These are phyloP conservation scores for Anticlea derivata DNA, from an alignment of 2,888 invertebrate species.

Conservation along the genomic window DNA sequence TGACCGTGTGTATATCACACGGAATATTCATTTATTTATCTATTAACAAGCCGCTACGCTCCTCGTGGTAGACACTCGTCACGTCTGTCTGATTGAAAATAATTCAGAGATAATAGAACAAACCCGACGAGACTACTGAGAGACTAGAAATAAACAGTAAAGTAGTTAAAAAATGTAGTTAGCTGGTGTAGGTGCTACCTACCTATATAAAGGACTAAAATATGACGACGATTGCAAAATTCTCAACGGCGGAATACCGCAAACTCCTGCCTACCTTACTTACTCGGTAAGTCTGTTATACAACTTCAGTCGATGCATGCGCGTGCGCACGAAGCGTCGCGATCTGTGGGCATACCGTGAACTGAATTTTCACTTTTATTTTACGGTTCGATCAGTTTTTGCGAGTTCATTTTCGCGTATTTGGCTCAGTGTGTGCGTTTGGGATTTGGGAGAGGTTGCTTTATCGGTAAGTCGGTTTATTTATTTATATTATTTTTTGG, in stretches of 20 bases:
- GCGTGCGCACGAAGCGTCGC: constrained; percentile 50
- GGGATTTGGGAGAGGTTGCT: constrained; percentile 15
- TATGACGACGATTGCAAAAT: constrained; percentile 15
- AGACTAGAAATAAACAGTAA: no score
- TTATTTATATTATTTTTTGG: no score
- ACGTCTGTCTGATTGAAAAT: no score
- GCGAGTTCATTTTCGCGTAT: constrained; percentile 10
- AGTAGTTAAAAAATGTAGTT: constrained; percentile 5
- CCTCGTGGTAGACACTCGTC: no score
- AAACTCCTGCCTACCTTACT: constrained; percentile 46
- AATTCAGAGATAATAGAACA: no score
- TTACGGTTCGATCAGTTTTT: constrained; percentile 22
- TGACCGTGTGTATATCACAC: no score
- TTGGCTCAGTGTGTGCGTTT: constrained; percentile 11
- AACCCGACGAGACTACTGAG: no score
- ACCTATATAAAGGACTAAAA: constrained; percentile 16
- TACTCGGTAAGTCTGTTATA: constrained; percentile 46
- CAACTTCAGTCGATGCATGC: constrained; percentile 53
- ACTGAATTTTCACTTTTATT: constrained; percentile 48
- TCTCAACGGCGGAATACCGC: constrained; percentile 23
- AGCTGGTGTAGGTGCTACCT: constrained; percentile 8
- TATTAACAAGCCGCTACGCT: no score
- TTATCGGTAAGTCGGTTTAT: constrained; percentile 12
- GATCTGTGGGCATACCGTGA: constrained; percentile 42
- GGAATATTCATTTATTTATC: no score